Percentiles rank a stretch among this genome's conserved stretches.
phyloP scores from a whole-genome alignment of 35 echinoderm and acorn worm genomes.

The Antedon bifida region DNA sequence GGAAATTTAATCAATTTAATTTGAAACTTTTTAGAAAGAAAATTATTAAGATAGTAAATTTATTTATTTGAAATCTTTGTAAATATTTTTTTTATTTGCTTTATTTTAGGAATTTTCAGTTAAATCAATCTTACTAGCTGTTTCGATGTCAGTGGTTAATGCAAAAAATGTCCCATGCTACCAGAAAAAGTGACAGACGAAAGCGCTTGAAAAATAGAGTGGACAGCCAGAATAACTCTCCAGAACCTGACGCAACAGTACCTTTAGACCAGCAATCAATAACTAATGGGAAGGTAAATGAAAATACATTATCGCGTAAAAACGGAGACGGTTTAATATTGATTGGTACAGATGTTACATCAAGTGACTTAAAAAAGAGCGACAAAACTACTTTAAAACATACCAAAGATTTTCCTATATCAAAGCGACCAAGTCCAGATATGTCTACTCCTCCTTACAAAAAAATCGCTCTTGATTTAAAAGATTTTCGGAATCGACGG shows the following conservation, averaged over 20 bases:
- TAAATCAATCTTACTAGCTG: not conserved
- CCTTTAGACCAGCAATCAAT: not conserved
- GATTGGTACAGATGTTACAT: not conserved
- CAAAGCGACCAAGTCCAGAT: constrained; percentile 21
- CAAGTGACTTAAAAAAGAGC: not conserved
- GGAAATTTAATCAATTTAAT: too few species aligned
- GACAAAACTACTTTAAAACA: not conserved
- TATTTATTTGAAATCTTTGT: too few species aligned
- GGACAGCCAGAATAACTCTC: not conserved
- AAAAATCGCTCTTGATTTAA: constrained; percentile 56
- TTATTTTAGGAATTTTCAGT: not conserved
- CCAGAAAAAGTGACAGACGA: not conserved
- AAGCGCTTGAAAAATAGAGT: not conserved
- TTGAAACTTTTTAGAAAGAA: too few species aligned
- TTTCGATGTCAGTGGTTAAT: not conserved
- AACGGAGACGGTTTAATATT: not conserved
- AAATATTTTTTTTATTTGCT: not conserved
- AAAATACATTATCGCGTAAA: not conserved
- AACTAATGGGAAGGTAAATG: too few species aligned
- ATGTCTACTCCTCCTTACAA: constrained; percentile 50
- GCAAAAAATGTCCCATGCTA: not conserved
- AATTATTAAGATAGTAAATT: too few species aligned
- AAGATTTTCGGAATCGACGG: constrained; percentile 32
- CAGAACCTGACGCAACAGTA: not conserved
- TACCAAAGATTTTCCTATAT: not conserved